Base-by-base conservation (phyloP, 2,113 vertebrate species). In the Calyptommatus sinebrachiatus region DNA sequence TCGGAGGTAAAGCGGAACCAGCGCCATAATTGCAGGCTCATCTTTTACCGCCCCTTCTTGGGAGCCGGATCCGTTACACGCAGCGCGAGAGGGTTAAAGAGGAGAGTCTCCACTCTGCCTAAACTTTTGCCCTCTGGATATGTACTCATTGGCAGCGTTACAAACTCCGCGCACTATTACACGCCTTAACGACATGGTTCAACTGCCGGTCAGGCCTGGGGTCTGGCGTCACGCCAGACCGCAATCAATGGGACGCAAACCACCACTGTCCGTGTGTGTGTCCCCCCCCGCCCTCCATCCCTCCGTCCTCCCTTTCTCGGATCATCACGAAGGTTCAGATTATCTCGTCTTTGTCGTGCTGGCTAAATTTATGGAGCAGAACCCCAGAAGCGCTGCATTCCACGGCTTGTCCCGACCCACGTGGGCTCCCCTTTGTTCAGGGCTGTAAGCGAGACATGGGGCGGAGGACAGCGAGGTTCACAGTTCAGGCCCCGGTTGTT, bases 171-270 rank as follows among this genome's bases (percentile, higher is more conserved):
- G 95, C 96, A 96, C 94, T 96, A 95, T 95, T 96, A 97, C 96
- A 97, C 95, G 96, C 96, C 96, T 97, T 96, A 96, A 97, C 97
- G 96, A 97, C 97, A 94, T 96, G 96, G 98, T 99, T 99, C 98
- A 99, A 96, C 97, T 97, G 95, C 92, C 96, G 98, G 98, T 99
- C 98, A 99, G 95, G 94, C 97, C 95, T 91, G 93, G 96, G 95
- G 95, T 93, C 97, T 99, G 97, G 98, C 97, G 92, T 89, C 75
- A 85, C 89, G 96, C 97, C 98, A 98, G 96, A 95, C 97, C 95
- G 94, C 96, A 97, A 97, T 98, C 97, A 98, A 97, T 97, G 95
- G 96, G 95, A 98, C 96, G 93, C 94, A 94, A 93, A 92, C 14
- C 50, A 16, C 14, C 9, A 50, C 50, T 22, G 20, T 4, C 31